Conservation (phyloP, 2,797 vertebrate species). For the Manis javanica region DNA sequence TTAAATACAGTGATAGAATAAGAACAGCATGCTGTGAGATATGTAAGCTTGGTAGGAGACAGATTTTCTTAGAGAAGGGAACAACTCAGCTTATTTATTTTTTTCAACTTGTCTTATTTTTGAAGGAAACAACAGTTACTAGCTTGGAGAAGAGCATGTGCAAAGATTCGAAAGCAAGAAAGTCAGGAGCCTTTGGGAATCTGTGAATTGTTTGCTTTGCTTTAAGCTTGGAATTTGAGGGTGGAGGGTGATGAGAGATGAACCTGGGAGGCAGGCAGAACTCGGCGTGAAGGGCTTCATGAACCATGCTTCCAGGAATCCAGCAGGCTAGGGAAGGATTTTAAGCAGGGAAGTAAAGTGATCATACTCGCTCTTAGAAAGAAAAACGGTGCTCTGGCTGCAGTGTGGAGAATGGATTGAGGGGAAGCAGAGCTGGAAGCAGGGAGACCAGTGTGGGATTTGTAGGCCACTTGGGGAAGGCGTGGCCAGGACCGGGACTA, state of each 20-base stretch:
- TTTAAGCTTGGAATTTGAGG: not conserved
- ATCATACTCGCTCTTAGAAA: not conserved
- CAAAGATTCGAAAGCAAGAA: not conserved
- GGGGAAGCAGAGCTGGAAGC: not conserved
- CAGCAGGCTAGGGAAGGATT: not conserved
- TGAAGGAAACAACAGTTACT: not conserved
- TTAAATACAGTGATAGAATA: not conserved
- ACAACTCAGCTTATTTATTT: not conserved
- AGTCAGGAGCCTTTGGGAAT: not conserved
- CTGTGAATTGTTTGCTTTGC: not conserved
- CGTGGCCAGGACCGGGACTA: not conserved
- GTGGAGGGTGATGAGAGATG: not conserved
- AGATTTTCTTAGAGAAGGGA: not conserved
- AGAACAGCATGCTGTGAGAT: not conserved
- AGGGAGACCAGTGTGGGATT: not conserved
- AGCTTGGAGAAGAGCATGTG: not conserved
- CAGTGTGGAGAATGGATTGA: not conserved
- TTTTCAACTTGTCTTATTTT: not conserved
- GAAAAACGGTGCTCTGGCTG: not conserved
- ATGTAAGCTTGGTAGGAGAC: not conserved
- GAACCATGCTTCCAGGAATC: not conserved
- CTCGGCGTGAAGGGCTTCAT: not conserved
- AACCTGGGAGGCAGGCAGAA: not conserved
- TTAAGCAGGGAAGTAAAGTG: not conserved
- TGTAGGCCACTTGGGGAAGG: not conserved